Evolutionary conservation across 2,888 invertebrate genomes (phyloP).

Genomic region (Villa cingulata): DNA sequence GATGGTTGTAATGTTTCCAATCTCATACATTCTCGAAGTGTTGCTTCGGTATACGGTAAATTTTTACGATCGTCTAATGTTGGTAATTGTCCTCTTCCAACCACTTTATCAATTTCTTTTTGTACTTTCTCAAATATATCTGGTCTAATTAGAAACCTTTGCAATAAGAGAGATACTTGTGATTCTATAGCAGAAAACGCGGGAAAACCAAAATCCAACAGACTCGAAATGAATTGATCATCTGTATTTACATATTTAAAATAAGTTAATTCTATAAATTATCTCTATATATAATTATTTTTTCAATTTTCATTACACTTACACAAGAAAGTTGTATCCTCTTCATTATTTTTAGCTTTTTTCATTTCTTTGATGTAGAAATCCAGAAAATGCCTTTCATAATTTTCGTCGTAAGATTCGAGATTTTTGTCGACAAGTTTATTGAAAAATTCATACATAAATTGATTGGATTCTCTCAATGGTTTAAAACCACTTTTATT

Average conservation of each 20-base stretch:
- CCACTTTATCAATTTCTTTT: conserved; percentile 46
- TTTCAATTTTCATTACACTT: too few species aligned
- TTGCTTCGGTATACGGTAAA: conserved; percentile 49
- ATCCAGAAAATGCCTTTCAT: conserved; percentile 48
- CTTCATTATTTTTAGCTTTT: conserved; percentile 30
- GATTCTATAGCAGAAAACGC: conserved; percentile 41
- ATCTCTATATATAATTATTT: too few species aligned
- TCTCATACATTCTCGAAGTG: conserved; percentile 46
- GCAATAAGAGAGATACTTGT: conserved; percentile 40
- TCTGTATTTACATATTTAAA: too few species aligned
- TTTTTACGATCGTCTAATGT: conserved; percentile 44
- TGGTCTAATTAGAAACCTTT: conserved; percentile 43
- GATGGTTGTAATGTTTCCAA: conserved; percentile 47
- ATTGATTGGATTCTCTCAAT: conserved; percentile 37
- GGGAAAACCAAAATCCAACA: conserved; percentile 19
- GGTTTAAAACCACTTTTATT: conserved; percentile 42
- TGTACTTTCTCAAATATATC: conserved; percentile 45
- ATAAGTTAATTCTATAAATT: background rate
- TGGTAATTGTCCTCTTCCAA: conserved; percentile 46
- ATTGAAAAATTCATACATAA: conserved; percentile 40
- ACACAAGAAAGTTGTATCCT: conserved; percentile 40
- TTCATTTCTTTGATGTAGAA: conserved; percentile 46
- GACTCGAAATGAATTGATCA: too few species aligned
- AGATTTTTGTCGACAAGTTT: conserved; percentile 39
- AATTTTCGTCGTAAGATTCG: conserved; percentile 32